A percentile compares a stretch with the other conserved stretches of the same genome.
Evolutionary conservation across 2,113 vertebrate genomes (phyloP).

Genomic region (Micronycteris hirsuta): DNA sequence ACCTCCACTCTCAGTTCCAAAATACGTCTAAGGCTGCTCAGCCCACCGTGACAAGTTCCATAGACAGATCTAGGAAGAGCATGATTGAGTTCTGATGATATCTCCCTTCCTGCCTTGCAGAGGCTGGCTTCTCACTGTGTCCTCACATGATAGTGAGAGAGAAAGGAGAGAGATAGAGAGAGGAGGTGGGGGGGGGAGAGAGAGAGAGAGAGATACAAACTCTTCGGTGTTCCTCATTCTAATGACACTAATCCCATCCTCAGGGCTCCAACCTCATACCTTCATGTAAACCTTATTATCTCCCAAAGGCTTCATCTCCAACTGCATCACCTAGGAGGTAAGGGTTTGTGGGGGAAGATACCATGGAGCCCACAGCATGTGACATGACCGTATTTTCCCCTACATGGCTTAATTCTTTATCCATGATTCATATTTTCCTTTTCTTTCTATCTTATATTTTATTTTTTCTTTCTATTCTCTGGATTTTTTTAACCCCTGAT

Average conservation of each 20-base stretch:
- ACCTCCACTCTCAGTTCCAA: not conserved
- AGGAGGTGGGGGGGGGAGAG: too few species aligned
- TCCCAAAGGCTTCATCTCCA: not conserved
- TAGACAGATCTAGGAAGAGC: not conserved
- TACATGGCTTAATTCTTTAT: not conserved
- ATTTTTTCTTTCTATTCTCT: not conserved
- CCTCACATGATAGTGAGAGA: not conserved
- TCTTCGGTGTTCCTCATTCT: not conserved
- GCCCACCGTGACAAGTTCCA: not conserved
- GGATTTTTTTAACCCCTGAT: not conserved
- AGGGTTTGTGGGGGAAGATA: not conserved
- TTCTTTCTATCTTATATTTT: not conserved
- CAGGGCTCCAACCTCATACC: not conserved
- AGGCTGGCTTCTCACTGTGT: not conserved
- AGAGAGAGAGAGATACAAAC: not conserved
- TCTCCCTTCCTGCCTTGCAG: not conserved
- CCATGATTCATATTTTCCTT: not conserved
- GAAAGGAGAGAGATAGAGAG: rapidly evolving
- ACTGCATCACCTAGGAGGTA: too few species aligned
- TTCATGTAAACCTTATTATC: not conserved
- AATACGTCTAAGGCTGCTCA: not conserved
- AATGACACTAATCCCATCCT: not conserved
- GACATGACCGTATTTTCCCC: not conserved
- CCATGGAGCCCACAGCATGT: not conserved
- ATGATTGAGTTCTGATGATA: not conserved